Conservation (phyloP, 2,888 invertebrate genomes). For the Rambutsinella grinnellia region DNA sequence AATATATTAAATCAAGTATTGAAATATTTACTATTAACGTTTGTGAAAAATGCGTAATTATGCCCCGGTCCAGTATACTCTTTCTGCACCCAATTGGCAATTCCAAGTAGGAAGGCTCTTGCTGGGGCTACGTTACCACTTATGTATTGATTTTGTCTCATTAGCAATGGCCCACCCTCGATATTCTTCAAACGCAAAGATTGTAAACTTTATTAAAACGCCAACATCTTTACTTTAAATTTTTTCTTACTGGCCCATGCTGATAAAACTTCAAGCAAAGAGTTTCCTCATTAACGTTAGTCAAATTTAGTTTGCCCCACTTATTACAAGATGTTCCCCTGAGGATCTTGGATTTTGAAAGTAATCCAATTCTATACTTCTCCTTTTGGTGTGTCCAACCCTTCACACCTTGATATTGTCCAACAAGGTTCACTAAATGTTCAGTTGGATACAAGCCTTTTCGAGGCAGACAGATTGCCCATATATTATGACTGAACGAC, state of each 20-base stretch:
- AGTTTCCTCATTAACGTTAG: not conserved
- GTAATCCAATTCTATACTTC: no score
- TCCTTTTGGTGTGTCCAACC: no score
- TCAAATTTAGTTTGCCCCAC: not conserved
- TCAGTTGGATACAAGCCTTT: not conserved
- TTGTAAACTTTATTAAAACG: no score
- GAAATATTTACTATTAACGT: not conserved
- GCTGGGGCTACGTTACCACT: no score
- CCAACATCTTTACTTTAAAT: not conserved
- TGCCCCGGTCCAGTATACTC: not conserved
- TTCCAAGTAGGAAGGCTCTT: not conserved
- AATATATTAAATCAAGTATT: no score
- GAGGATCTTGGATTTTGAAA: no score
- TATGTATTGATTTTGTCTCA: no score
- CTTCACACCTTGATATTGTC: not conserved
- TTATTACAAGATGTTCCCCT: no score
- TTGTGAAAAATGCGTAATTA: not conserved
- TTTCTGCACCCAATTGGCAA: not conserved
- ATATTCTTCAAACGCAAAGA: no score
- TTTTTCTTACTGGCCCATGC: not conserved
- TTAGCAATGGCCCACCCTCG: no score
- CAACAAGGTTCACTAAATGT: not conserved
- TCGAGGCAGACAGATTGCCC: not conserved
- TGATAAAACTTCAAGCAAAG: not conserved
- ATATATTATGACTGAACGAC: not conserved